Evolutionary conservation across 2,888 invertebrate species (phyloP).

Genomic region (Drosophila rubida): DNA sequence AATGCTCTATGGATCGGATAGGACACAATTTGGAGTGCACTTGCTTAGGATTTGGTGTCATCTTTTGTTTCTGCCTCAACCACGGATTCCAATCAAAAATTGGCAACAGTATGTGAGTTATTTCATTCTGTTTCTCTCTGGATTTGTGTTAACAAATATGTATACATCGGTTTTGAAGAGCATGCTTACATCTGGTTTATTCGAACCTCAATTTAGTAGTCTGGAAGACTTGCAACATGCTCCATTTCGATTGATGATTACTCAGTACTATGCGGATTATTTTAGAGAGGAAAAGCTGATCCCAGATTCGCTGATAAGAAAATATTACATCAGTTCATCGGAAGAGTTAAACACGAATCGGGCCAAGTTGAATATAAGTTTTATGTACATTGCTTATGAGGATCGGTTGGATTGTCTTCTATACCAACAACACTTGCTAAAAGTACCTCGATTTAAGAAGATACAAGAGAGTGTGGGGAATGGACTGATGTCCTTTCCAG

Average conservation of each 20-base stretch:
- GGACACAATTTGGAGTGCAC: constrained; percentile 23
- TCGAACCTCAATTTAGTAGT: constrained; percentile 47
- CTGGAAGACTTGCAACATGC: constrained; percentile 51
- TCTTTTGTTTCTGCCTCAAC: constrained; percentile 8
- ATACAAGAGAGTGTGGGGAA: constrained; percentile 28
- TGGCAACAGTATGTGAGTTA: constrained; percentile 43
- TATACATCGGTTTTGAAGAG: constrained; percentile 60
- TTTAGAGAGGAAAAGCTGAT: no score
- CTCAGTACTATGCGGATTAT: neutral
- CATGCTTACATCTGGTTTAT: constrained; percentile 60
- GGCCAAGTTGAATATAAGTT: constrained; percentile 35
- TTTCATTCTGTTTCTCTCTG: constrained; percentile 34
- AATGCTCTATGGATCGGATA: constrained; percentile 20
- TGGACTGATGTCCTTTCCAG: constrained; percentile 32
- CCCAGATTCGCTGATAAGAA: neutral
- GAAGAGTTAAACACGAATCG: neutral
- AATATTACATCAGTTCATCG: neutral
- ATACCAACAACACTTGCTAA: constrained; percentile 60
- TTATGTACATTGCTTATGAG: constrained; percentile 30
- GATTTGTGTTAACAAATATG: constrained; percentile 60
- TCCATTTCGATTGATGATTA: constrained; percentile 23
- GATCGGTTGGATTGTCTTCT: constrained; percentile 56
- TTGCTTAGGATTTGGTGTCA: constrained; percentile 26
- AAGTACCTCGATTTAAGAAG: constrained; percentile 51
- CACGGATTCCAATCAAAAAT: constrained; percentile 6